phyloP scores from a whole-genome alignment of 2,113 vertebrate species.

The Ivindomyrus marchei region DNA sequence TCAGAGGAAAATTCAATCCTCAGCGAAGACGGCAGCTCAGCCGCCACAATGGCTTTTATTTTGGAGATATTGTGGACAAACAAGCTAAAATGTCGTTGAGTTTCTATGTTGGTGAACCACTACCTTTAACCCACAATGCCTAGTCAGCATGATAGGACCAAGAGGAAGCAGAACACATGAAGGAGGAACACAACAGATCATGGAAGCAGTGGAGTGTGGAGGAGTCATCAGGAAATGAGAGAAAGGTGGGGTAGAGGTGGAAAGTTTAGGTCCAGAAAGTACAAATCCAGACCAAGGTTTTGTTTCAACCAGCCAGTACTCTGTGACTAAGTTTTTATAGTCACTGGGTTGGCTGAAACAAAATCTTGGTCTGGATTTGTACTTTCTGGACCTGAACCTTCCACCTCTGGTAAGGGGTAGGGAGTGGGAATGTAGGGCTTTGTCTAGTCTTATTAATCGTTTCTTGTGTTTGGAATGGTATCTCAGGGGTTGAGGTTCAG shows the following conservation, averaged over 20 bases:
- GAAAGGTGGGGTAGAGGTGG: neutral
- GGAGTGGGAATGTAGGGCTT: neutral
- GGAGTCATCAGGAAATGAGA: neutral
- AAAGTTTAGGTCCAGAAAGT: too few relatives aligned
- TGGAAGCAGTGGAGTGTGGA: neutral
- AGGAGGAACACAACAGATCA: neutral
- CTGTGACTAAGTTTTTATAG: too few relatives aligned
- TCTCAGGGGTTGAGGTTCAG: neutral
- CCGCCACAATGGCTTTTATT: neutral
- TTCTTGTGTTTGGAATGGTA: neutral
- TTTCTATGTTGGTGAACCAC: neutral
- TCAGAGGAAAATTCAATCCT: neutral
- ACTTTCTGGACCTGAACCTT: too few relatives aligned
- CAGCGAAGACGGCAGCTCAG: too few relatives aligned
- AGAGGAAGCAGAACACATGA: neutral
- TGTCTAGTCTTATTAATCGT: neutral
- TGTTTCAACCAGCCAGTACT: too few relatives aligned
- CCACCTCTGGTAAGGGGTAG: neutral
- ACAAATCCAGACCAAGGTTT: too few relatives aligned
- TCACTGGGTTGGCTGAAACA: too few relatives aligned
- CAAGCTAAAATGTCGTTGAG: neutral
- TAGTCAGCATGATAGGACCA: neutral
- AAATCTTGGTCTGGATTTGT: too few relatives aligned
- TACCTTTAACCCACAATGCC: neutral
- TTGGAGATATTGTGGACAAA: neutral